Base-by-base conservation (phyloP, 2,888 invertebrate species). In the Lathronympha strigana region DNA sequence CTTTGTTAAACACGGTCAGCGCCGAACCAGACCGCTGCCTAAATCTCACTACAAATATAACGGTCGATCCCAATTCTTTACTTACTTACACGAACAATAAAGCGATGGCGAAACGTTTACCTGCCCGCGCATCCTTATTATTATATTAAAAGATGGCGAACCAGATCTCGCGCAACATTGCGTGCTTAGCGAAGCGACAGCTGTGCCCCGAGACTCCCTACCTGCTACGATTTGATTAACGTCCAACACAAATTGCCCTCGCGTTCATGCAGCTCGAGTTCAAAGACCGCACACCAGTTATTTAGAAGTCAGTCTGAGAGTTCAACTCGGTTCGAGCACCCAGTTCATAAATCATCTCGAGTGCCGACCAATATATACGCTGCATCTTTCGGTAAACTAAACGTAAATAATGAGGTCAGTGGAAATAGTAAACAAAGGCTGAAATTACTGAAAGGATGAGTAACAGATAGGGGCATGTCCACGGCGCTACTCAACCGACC, bases 231-330 rank as follows among this genome's bases (percentile, higher is more conserved):
- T 40, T 66, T 66, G 36, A 66, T 50, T 64, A 61, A 53, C 66
- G 60, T 54, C 17, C 60, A 47, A 64, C 51, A 51, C 54, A 49
- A 55, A 63, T 54, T 38, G 43, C 62, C 25, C 74, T 68, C 69
- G 76, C 81, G 76, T 79, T 79, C 77, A 73, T 74, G 72, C 72
- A 79, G 78, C 77, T 82, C 71, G 79, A 76, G 88, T 88, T 89
- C 88, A 88, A 87, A 88, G 86, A 86, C 87, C 86, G 79, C 74
- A 70, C 58, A 57, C 50, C 66, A 72, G 72, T 73, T 69, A 61
- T 66, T 66, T 54, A 61, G 31, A 54, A 66, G 38, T 47, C 68
- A 69, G 70, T 74, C 73, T 71, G 76, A 78, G 80, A 78, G 77
- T 79, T 78, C 72, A 75, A 77, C 77, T 73, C 73, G 73, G 79